Conservation (phyloP, 1,140 invertebrate species). For the Triops longicaudatus region DNA sequence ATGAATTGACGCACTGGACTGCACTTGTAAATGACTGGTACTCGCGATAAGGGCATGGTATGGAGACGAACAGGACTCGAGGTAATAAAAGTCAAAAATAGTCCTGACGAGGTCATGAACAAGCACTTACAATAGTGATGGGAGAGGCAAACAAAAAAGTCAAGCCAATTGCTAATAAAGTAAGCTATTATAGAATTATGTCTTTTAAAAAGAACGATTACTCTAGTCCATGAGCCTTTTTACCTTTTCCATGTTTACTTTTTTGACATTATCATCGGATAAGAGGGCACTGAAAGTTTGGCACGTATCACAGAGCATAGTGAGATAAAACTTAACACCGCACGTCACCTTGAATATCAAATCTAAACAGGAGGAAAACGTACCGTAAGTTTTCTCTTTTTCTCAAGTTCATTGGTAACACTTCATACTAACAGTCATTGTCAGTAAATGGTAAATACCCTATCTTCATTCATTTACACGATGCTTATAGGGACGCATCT, state of each 20-base stretch:
- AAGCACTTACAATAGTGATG: neutral
- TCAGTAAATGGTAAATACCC: neutral
- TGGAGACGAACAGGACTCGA: constrained; percentile 10
- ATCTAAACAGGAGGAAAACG: neutral
- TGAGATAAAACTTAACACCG: constrained; percentile 12
- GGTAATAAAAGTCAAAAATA: neutral
- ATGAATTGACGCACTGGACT: neutral
- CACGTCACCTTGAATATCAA: constrained; percentile 18
- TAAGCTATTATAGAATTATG: constrained; percentile 12
- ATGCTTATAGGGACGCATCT: neutral
- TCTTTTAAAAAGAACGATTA: constrained; percentile 8
- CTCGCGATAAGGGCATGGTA: constrained; percentile 7
- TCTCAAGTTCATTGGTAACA: neutral
- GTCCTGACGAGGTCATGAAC: constrained; percentile 1
- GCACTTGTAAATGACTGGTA: constrained; percentile 11
- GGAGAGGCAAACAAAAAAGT: neutral
- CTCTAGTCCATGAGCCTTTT: neutral
- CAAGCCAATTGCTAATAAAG: neutral
- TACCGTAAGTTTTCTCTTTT: constrained; percentile 14
- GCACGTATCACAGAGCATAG: constrained; percentile 28
- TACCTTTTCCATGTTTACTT: neutral
- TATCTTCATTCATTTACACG: neutral
- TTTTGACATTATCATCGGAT: constrained; percentile 1
- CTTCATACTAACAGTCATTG: neutral
- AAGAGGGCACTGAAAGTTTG: constrained; percentile 25